Percentiles rank a stretch among this genome's conserved stretches.
Conservation (phyloP, 2,888 invertebrate genomes). For the Mimachlamys varia region DNA sequence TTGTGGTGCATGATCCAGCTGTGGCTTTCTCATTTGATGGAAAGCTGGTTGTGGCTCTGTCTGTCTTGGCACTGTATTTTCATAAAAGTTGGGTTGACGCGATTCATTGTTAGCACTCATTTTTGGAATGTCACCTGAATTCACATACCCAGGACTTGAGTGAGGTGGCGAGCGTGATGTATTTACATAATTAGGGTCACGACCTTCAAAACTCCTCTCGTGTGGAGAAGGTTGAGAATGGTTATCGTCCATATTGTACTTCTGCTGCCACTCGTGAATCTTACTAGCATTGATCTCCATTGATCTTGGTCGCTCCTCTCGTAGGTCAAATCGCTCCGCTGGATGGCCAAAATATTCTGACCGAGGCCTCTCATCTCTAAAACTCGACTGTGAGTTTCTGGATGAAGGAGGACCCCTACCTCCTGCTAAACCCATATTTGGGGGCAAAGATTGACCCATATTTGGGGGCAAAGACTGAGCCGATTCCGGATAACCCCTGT, state of each 20-base stretch:
- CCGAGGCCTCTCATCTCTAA: conserved; percentile 69
- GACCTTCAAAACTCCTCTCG: conserved; percentile 64
- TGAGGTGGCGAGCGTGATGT: conserved; percentile 58
- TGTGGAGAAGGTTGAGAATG: conserved; percentile 56
- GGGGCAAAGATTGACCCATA: conserved; percentile 52
- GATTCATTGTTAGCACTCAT: conserved; percentile 73
- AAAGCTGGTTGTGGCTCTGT: conserved; percentile 72
- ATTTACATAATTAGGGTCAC: conserved; percentile 65
- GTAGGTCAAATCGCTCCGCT: conserved; percentile 62
- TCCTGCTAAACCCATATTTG: conserved; percentile 51
- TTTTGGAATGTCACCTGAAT: conserved; percentile 75
- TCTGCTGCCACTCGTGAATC: conserved; percentile 75
- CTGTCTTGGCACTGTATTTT: conserved; percentile 71
- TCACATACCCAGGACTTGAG: conserved; percentile 62
- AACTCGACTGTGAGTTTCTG: conserved; percentile 62
- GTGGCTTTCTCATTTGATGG: conserved; percentile 68
- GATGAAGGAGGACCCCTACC: conserved; percentile 66
- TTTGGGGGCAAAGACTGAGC: conserved; percentile 55
- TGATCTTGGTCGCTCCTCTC: conserved; percentile 68
- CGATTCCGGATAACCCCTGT: conserved; percentile 54
- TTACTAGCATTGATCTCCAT: conserved; percentile 70
- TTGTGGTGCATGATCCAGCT: conserved; percentile 59
- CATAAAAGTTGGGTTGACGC: conserved; percentile 74
- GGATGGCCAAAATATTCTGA: conserved; percentile 69
- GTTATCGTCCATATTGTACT: conserved; percentile 64